phyloP scores from a whole-genome alignment of 2,113 vertebrate genomes.

The Pelusios castaneus region DNA sequence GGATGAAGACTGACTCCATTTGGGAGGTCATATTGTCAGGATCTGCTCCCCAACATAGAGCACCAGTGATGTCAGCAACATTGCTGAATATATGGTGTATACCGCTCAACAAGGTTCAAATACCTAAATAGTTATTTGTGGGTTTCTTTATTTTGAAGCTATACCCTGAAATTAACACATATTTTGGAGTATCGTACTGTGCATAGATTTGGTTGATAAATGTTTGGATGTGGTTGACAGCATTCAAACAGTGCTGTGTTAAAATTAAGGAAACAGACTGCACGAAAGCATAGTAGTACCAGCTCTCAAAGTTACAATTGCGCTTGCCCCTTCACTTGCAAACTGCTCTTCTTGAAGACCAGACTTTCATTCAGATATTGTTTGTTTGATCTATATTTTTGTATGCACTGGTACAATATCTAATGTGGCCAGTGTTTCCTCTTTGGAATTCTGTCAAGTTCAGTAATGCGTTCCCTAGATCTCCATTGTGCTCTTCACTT shows the following conservation, averaged over 20 bases:
- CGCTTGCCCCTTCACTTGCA: background rate
- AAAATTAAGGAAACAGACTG: background rate
- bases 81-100: background rate
- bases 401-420: background rate
- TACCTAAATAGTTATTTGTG: background rate
- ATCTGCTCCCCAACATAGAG: fast-evolving
- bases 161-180: fast-evolving
- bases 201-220: background rate
- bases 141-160: background rate
- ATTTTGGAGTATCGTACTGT: background rate
- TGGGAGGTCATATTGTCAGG: fast-evolving
- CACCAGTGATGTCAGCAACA: fast-evolving
- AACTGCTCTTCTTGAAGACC: background rate
- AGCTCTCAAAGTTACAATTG: fast-evolving
- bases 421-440: background rate
- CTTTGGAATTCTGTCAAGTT: background rate
- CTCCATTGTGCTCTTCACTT: slow-evolving; percentile 13
- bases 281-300: background rate
- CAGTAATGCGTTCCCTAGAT: background rate
- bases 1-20: fast-evolving
- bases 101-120: background rate
- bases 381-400: background rate
- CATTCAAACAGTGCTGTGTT: background rate
- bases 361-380: background rate
- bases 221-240: background rate